Evolutionary conservation across 2,797 vertebrate species (phyloP), one percentile per base, ranked within the genome.

Genomic region (Limnodromus scolopaceus): DNA sequence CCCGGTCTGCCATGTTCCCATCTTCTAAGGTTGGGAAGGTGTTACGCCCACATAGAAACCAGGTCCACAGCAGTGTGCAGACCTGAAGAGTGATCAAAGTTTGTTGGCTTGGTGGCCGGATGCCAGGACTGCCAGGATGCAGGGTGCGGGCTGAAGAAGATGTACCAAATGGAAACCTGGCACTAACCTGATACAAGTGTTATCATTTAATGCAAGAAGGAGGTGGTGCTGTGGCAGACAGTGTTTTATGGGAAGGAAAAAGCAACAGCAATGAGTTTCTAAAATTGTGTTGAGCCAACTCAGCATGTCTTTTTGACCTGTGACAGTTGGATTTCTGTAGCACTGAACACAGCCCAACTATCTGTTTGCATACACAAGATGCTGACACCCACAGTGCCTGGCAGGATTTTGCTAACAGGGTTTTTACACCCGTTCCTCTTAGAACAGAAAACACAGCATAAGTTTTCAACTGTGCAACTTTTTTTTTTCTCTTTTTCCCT

Each of bases 81-180:
- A 65, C 14, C 23, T 71, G 36, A 82, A 66, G 14, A 19, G 2
- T 0, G 0, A 49, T 48, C 23, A 38, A 25, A 88, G 12, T 53
- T 58, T 30, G 3, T 20, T 65, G 16, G 2, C 30, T 90, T 81
- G 79, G 51, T 1, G 2, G 20, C 30, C 60, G 51, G 32, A 51
- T 80, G 23, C 19, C 18, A 22, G 11, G n/a, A 24, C 22, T 36
- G 24, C 20, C 2, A 0, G 45, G 22, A 14, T 0, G 0, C 18
- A 38, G 34, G 18, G 18, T 16, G 15, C 30, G 48, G 34, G 27
- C 39, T 80, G 39, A 77, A 77, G 53, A 71, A 74, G 39, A 38
- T 4, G 24, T 18, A 11, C 3, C 2, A 3, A 45, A 89, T 20
- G 18, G 27, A 74, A 85, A 43, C 19, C 5, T 54, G 32, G 16